A percentile compares a stretch with the other conserved stretches of the same genome.
Evolutionary conservation across 2,797 vertebrate species (phyloP).

Genomic region (Pterois miles): DNA sequence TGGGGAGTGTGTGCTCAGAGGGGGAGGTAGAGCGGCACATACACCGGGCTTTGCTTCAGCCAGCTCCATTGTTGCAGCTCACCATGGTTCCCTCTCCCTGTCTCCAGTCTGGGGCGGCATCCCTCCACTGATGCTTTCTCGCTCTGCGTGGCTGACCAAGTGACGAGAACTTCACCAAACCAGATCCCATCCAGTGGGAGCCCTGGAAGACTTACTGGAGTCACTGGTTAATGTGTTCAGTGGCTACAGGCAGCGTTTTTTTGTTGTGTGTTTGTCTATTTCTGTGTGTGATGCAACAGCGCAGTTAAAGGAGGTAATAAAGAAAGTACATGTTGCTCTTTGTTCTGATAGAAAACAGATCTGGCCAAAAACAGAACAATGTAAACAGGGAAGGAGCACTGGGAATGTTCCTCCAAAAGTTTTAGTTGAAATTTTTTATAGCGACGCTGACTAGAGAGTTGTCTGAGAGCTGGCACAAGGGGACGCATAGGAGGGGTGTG

Average conservation of each 20-base stretch:
- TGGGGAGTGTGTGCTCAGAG: constrained; percentile 79
- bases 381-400: no score
- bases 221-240: constrained; percentile 6
- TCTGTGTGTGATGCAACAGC: constrained; percentile 46
- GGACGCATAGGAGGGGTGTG: not conserved
- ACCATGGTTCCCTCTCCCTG: constrained; percentile 89
- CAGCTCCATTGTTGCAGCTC: constrained; percentile 91
- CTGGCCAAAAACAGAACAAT: not conserved
- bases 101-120: constrained; percentile 91
- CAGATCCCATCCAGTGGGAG: constrained; percentile 18
- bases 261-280: not conserved
- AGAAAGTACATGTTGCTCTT: constrained; percentile 14
- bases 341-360: constrained; percentile 25
- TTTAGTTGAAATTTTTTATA: not conserved
- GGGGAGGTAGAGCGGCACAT: constrained; percentile 78
- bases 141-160: constrained; percentile 13
- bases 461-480: not conserved
- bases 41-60: constrained; percentile 87
- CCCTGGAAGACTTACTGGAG: not conserved
- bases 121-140: constrained; percentile 42
- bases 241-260: not conserved
- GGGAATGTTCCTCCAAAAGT: not conserved
- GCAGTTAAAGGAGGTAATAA: constrained; percentile 22
- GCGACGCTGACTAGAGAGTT: not conserved
- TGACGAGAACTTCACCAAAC: constrained; percentile 27